Evolutionary conservation across 2,113 vertebrate species (phyloP), one percentile per base, ranked within the genome.

Genomic region (Uropsilus gracilis): DNA sequence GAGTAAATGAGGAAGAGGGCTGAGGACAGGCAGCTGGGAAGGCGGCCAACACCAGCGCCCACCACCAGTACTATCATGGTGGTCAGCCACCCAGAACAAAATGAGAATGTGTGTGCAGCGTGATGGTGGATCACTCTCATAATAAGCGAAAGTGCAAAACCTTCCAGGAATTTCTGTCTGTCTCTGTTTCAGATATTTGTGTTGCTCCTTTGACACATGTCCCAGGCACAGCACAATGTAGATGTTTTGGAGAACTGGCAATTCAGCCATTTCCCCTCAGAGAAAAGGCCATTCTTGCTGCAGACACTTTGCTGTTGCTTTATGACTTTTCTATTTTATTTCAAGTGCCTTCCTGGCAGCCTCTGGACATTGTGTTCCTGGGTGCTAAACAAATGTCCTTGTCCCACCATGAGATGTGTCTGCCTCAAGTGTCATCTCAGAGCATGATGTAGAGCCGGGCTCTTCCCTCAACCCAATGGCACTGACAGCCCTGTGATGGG

Each of bases 111-210:
- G 0, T 28, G 28, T 28, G 24, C 13, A 26, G 64, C 11, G 1
- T 34, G 69, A 50, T 2, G 73, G 32, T 48, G 85, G 88, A 85
- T 77, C 90, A 39, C 61, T 72, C 42, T 55, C 73, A 63, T 88
- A 71, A 78, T 20, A 81, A 84, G 72, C 66, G 69, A 80, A 93
- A 37, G 76, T 48, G 0, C 24, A 61, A 46, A 80, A 39, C 53
- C 64, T 92, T 94, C 39, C n/a, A 96, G 86, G 89, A 80, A 83
- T 83, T 78, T 94, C 72, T 39, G 18, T 91, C 83, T 82, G 68
- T 89, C 46, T 93, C 71, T 69, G 18, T 69, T 89, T 80, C 75
- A 81, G 61, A 71, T 80, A 80, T n/a, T n/a, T n/a, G n/a, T n/a
- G n/a, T 78, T 95, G 75, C 92, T 94, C 48, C 94, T 89, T 95